Evolutionary conservation across 1,140 invertebrate genomes (phyloP).

Genomic region (Drosophila nigromelanica): DNA sequence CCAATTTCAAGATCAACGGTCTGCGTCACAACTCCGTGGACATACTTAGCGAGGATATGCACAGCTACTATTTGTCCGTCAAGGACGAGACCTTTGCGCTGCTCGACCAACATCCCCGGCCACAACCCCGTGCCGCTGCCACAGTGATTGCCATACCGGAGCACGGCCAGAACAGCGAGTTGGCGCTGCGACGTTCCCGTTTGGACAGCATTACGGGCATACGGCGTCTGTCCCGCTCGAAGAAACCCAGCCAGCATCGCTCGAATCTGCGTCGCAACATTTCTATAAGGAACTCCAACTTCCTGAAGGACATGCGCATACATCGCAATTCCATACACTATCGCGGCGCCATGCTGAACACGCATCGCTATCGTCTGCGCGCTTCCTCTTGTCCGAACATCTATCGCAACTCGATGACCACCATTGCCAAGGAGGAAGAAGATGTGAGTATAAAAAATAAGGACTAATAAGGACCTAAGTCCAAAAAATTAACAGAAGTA

Average conservation of each 20-base stretch:
- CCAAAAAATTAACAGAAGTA: too few relatives aligned
- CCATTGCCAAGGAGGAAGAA: slow-evolving; percentile 90
- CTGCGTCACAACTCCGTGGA: slow-evolving; percentile 78
- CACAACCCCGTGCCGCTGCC: slow-evolving; percentile 15
- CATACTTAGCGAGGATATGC: slow-evolving; percentile 72
- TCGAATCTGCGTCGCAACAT: slow-evolving; percentile 77
- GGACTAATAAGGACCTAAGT: too few relatives aligned
- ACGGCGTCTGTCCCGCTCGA: slow-evolving; percentile 72
- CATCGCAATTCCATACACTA: slow-evolving; percentile 92
- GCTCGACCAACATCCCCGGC: slow-evolving; percentile 51
- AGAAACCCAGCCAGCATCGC: slow-evolving; percentile 64
- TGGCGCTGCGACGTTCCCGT: slow-evolving; percentile 55
- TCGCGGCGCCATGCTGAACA: slow-evolving; percentile 90
- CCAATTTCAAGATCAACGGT: slow-evolving; percentile 61
- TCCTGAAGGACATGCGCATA: slow-evolving; percentile 90
- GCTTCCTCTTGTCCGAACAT: slow-evolving; percentile 96
- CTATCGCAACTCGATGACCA: slow-evolving; percentile 94
- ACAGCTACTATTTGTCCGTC: slow-evolving; percentile 62
- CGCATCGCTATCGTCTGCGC: slow-evolving; percentile 91
- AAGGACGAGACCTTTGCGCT: slow-evolving; percentile 66
- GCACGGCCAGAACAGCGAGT: slow-evolving; percentile 50
- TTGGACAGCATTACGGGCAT: slow-evolving; percentile 76
- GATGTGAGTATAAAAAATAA: slow-evolving; percentile 83
- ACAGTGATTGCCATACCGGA: slow-evolving; percentile 69
- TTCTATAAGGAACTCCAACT: slow-evolving; percentile 86